phyloP scores from a whole-genome alignment of 2,113 vertebrate species.

The Malurus elegans region DNA sequence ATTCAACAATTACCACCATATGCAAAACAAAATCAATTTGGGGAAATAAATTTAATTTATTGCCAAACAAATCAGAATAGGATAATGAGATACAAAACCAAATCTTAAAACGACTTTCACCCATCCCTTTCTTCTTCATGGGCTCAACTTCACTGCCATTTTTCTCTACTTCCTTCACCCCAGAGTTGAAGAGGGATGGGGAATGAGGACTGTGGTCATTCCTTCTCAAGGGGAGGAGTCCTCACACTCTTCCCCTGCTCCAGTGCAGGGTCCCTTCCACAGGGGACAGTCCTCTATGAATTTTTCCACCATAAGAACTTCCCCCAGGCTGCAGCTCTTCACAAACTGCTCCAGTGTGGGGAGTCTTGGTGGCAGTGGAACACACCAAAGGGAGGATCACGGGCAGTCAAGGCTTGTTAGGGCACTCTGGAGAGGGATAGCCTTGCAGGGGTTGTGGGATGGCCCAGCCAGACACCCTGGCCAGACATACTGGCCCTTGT shows the following conservation, averaged over 20 bases:
- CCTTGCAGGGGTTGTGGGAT: background rate
- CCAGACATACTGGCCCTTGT: fast-evolving
- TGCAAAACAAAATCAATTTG: background rate
- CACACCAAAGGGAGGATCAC: background rate
- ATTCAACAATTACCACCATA: background rate
- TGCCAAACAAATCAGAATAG: background rate
- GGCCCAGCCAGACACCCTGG: background rate
- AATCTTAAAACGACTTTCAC: background rate
- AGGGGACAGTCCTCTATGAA: background rate
- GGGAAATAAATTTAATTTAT: background rate
- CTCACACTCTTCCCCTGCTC: background rate
- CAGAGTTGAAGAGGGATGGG: background rate
- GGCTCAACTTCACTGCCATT: background rate
- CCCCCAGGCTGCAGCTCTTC: background rate
- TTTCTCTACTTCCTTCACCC: background rate
- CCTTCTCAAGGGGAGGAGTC: background rate
- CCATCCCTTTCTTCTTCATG: background rate
- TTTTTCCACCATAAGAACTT: background rate
- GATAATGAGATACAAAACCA: background rate
- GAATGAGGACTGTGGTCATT: background rate
- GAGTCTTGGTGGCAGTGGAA: background rate
- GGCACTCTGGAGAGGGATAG: background rate
- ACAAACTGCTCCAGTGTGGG: background rate
- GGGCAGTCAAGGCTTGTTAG: background rate
- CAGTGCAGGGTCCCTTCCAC: background rate